Conservation (phyloP, 2,113 vertebrate species). For the Upupa epops region DNA sequence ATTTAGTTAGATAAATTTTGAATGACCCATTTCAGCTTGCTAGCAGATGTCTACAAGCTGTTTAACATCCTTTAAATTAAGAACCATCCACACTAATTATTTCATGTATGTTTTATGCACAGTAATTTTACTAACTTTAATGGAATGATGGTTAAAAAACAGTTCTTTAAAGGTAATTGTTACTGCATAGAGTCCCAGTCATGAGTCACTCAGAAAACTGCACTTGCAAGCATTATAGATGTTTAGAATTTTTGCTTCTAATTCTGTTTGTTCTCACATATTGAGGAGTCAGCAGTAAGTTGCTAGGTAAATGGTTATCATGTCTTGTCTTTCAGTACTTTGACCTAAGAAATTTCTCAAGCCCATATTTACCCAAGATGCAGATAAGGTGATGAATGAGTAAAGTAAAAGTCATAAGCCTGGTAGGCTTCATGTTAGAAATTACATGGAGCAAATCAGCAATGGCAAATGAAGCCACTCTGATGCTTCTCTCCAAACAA, state of each 20-base stretch:
- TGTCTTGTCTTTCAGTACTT: not conserved
- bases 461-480: not conserved
- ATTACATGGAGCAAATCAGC: not conserved
- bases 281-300: conserved; percentile 1
- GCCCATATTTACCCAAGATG: not conserved
- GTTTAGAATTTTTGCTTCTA: conserved; percentile 5
- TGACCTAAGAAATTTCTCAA: not conserved
- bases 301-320: not conserved
- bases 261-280: not conserved
- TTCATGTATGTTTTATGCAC: conserved; percentile 95
- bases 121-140: conserved; percentile 90
- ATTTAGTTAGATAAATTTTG: conserved; percentile 98
- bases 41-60: conserved; percentile 99
- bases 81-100: conserved; percentile 97
- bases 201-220: conserved; percentile 42
- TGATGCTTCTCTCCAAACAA: not conserved
- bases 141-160: conserved; percentile 86
- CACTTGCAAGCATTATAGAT: not conserved
- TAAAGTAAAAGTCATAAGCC: not conserved
- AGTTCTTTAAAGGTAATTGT: conserved; percentile 76
- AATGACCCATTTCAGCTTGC: conserved; percentile 96
- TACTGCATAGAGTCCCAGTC: conserved; percentile 31
- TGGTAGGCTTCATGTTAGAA: not conserved
- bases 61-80: conserved; percentile 99
- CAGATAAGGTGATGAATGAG: not conserved